Percentiles rank a stretch among this genome's conserved stretches.
These are phyloP conservation scores for Amblyornis subalaris DNA, from an alignment of 2,113 vertebrate species.

Conservation along the genomic window DNA sequence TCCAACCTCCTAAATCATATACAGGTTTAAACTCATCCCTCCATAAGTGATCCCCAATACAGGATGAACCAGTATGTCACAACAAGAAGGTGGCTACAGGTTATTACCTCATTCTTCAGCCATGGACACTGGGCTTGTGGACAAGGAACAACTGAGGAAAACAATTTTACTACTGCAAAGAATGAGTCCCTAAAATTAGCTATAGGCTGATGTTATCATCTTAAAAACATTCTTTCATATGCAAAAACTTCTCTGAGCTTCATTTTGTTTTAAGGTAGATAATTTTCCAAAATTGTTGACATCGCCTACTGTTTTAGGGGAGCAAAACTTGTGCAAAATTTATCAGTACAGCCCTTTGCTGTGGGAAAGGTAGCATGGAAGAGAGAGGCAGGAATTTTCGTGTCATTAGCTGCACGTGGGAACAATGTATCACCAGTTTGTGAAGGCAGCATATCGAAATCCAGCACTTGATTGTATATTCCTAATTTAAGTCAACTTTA, in stretches of 20 bases:
- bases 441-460: accelerated
- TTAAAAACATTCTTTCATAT: not conserved
- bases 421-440: not conserved
- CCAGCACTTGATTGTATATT: not conserved
- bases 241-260: not conserved
- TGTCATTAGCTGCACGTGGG: accelerated
- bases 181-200: not conserved
- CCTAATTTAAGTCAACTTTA: not conserved
- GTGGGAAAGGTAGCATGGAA: not conserved
- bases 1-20: conserved; percentile 37
- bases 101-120: not conserved
- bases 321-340: not conserved
- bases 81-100: not conserved
- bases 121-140: not conserved
- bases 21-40: conserved; percentile 33
- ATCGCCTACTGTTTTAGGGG: not conserved
- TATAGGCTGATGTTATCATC: not conserved
- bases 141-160: not conserved
- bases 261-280: not conserved
- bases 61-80: conserved; percentile 17
- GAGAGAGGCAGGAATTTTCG: not conserved
- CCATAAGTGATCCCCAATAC: not conserved
- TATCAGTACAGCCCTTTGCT: not conserved
- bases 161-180: not conserved
- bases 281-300: not conserved